A percentile compares a stretch with the other conserved stretches of the same genome.
Conservation (phyloP, 2,797 vertebrate species). For the Sebastes dallii region DNA sequence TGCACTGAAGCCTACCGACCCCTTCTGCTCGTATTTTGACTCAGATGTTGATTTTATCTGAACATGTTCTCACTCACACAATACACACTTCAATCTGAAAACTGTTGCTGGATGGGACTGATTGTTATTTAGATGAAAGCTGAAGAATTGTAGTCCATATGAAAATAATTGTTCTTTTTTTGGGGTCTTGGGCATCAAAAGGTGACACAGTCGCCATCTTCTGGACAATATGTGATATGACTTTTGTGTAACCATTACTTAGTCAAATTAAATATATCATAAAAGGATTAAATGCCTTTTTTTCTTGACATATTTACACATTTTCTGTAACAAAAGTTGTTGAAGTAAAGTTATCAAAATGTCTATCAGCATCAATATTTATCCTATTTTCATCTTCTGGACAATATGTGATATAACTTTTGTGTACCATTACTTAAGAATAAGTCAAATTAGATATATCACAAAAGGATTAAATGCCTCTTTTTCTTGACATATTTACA, state of each 20-base stretch:
- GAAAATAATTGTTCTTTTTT: background rate
- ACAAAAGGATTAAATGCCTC: background rate
- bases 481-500: background rate
- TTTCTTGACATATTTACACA: background rate
- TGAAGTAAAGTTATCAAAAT: background rate
- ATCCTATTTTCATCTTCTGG: constrained; percentile 49
- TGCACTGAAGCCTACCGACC: constrained; percentile 27
- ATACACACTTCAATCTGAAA: background rate
- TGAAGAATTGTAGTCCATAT: background rate
- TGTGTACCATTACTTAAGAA: background rate
- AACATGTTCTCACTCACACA: background rate
- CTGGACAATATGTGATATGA: constrained; percentile 34
- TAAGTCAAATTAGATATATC: background rate
- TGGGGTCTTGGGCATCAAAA: background rate
- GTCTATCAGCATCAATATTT: background rate
- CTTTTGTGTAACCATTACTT: background rate
- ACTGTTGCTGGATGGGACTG: background rate
- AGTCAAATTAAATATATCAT: background rate
- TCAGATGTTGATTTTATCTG: background rate
- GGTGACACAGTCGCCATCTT: constrained; percentile 50
- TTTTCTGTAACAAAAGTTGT: background rate
- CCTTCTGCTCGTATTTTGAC: constrained; percentile 6
- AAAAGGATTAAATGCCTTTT: background rate
- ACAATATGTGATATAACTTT: background rate
- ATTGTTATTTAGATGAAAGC: background rate